A percentile compares a stretch with the other conserved stretches of the same genome.
Conservation (phyloP, 2,113 vertebrate species). For the Megaleporinus macrocephalus region DNA sequence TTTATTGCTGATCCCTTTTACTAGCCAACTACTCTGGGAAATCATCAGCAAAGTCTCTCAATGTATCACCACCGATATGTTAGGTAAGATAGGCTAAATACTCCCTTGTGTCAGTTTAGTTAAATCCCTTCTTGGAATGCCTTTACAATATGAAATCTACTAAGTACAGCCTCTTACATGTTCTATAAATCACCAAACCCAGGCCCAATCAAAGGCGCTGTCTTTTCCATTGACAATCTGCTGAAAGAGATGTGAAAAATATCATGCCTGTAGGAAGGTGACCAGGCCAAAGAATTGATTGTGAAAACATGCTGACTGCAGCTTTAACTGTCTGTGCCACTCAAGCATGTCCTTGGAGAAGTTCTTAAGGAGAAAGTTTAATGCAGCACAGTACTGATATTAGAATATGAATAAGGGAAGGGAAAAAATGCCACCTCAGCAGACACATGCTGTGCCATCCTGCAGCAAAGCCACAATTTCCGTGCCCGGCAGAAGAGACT, state of each 20-base stretch:
- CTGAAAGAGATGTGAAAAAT: not conserved
- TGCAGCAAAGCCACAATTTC: constrained; percentile 39
- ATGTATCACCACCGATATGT: not conserved
- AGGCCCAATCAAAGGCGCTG: not conserved
- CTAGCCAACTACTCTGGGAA: not conserved
- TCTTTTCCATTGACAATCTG: not conserved
- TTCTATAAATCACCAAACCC: not conserved
- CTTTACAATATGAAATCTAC: not conserved
- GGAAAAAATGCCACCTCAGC: constrained; percentile 47
- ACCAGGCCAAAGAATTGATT: not conserved
- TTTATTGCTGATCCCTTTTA: no score
- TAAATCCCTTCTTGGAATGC: not conserved
- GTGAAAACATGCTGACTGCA: not conserved
- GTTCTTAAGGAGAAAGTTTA: constrained; percentile 53
- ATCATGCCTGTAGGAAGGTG: not conserved
- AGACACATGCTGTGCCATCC: constrained; percentile 39
- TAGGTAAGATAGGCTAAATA: not conserved
- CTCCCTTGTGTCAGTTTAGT: not conserved
- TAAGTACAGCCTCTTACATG: not conserved
- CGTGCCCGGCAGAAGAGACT: not conserved
- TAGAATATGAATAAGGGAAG: constrained; percentile 52
- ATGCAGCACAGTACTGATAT: constrained; percentile 50
- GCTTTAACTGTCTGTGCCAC: not conserved
- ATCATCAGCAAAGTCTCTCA: not conserved
- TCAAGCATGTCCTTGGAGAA: constrained; percentile 31